Evolutionary conservation across 2,113 vertebrate genomes (phyloP).

Genomic region (Epinephelus lanceolatus): DNA sequence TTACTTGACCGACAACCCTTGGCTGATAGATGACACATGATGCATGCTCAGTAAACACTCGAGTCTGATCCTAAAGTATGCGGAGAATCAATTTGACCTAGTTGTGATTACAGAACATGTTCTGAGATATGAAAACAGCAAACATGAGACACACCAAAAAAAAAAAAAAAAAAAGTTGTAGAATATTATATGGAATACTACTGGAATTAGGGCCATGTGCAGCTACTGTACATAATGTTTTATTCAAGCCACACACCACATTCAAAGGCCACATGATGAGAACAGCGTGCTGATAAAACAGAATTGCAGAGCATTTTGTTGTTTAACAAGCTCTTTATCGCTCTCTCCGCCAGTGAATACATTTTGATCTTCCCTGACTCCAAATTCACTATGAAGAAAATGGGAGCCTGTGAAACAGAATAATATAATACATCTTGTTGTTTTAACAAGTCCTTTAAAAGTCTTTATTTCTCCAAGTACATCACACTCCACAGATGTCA

Average conservation of each 20-base stretch:
- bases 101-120: background rate
- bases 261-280: constrained; percentile 34
- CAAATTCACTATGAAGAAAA: constrained; percentile 29
- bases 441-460: constrained; percentile 26
- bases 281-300: constrained; percentile 58
- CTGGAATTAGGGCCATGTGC: background rate
- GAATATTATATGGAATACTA: background rate
- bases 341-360: constrained; percentile 15
- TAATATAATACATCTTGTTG: constrained; percentile 7
- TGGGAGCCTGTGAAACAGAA: constrained; percentile 37
- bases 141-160: background rate
- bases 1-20: background rate
- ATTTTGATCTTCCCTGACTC: constrained; percentile 43
- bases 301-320: constrained; percentile 50
- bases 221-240: constrained; percentile 37
- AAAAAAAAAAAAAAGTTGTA: background rate
- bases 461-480: background rate
- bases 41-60: constrained; percentile 6
- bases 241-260: constrained; percentile 38
- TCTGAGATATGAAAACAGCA: background rate
- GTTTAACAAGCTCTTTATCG: constrained; percentile 50
- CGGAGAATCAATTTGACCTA: background rate
- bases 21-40: constrained; percentile 7
- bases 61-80: background rate
- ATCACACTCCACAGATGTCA: background rate